Conservation (phyloP, 2,888 invertebrate genomes). For the Scaptomyza parva region DNA sequence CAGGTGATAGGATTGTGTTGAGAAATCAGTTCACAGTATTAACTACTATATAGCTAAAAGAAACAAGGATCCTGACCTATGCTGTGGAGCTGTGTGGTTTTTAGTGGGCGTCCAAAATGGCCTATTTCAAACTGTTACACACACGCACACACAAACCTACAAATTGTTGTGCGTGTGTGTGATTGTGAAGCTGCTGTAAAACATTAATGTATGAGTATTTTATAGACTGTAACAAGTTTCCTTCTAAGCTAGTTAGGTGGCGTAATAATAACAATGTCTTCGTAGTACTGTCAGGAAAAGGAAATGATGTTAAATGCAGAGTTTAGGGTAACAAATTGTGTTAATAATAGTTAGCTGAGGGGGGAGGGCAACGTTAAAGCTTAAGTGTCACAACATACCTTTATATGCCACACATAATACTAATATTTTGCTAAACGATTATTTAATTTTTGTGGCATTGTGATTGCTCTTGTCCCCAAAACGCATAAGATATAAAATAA, state of each 20-base stretch:
- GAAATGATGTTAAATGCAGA: neutral
- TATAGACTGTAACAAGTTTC: conserved; percentile 78
- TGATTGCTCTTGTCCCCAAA: conserved; percentile 31
- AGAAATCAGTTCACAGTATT: conserved; percentile 38
- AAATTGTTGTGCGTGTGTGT: conserved; percentile 7
- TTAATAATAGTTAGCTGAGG: conserved; percentile 24
- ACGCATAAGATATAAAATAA: conserved; percentile 22
- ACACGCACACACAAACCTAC: neutral
- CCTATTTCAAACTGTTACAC: conserved; percentile 4
- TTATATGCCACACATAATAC: conserved; percentile 30
- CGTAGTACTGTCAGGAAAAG: conserved; percentile 7
- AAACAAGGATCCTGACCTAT: neutral
- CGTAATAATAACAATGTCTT: conserved; percentile 31
- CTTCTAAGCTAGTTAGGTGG: conserved; percentile 71
- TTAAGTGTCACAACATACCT: neutral
- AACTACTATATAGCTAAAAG: conserved; percentile 11
- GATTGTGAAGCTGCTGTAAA: conserved; percentile 22
- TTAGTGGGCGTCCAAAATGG: conserved; percentile 52
- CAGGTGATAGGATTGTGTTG: conserved; percentile 41
- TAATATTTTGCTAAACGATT: conserved; percentile 39
- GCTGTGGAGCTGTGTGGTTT: conserved; percentile 58
- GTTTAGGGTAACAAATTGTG: conserved; percentile 47
- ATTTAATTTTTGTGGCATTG: conserved; percentile 21
- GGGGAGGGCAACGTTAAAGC: conserved; percentile 36
- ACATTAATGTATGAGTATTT: conserved; percentile 64